Evolutionary conservation across 64 coral and sea anemone genomes (phyloP).

Genomic region (Dendrophyllia cribrosa): DNA sequence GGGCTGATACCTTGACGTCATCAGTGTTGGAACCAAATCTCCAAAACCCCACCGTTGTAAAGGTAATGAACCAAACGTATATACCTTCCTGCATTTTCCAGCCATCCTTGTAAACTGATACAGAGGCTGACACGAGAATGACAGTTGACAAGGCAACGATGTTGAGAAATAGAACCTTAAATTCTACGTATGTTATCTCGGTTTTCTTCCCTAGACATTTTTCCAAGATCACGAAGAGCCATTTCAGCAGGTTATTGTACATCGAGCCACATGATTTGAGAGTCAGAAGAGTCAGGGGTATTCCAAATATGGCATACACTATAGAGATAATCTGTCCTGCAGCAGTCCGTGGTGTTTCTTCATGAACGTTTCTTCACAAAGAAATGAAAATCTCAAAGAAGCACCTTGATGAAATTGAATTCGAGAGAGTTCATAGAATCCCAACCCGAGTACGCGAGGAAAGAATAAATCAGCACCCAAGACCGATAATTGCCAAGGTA

Average conservation of each 20-base stretch:
- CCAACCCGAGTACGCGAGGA: too few relatives aligned
- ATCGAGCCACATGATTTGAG: neutral
- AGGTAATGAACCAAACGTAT: slow-evolving; percentile 9
- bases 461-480: too few relatives aligned
- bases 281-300: slow-evolving; percentile 2
- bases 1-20: neutral
- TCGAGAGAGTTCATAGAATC: too few relatives aligned
- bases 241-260: neutral
- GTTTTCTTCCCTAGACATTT: neutral
- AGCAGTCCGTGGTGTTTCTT: neutral
- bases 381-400: too few relatives aligned
- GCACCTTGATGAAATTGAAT: too few relatives aligned
- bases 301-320: slow-evolving; percentile 8
- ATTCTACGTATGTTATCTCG: neutral
- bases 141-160: neutral
- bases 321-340: neutral
- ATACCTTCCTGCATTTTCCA: neutral
- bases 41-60: neutral
- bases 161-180: neutral
- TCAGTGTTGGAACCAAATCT: neutral
- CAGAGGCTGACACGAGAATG: neutral
- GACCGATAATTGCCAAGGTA: too few relatives aligned
- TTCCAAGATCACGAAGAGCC: neutral
- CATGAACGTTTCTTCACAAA: too few relatives aligned
- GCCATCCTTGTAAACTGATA: neutral